A percentile compares a stretch with the other conserved stretches of the same genome.
Evolutionary conservation across 2,888 invertebrate genomes (phyloP).

Genomic region (Sminthurinus aureus): DNA sequence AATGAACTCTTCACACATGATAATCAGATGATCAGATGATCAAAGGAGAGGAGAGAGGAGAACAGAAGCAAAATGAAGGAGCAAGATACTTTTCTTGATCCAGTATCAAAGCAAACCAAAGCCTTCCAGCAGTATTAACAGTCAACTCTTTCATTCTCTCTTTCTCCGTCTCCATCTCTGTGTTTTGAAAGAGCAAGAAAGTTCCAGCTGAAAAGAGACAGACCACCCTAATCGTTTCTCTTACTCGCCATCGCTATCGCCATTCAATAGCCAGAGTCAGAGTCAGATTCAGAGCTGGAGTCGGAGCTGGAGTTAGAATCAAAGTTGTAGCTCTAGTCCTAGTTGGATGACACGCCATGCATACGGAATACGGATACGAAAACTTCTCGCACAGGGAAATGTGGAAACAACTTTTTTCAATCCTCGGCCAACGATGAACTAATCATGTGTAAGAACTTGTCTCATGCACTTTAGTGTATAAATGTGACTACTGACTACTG

Average conservation of each 20-base stretch:
- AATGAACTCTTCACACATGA: constrained; percentile 39
- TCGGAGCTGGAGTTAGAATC: not conserved
- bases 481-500: too few relatives aligned
- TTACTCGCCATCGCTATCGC: not conserved
- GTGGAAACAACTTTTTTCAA: too few relatives aligned
- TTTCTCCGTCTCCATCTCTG: not conserved
- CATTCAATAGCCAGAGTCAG: not conserved
- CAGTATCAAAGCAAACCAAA: not conserved
- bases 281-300: not conserved
- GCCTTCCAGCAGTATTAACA: not conserved
- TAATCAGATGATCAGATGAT: constrained; percentile 29
- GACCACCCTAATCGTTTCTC: constrained; percentile 43
- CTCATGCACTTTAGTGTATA: too few relatives aligned
- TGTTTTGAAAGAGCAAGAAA: not conserved
- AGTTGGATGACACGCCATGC: too few relatives aligned
- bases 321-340: too few relatives aligned
- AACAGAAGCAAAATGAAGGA: not conserved
- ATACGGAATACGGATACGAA: not conserved
- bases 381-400: too few relatives aligned
- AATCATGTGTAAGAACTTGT: too few relatives aligned
- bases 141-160: too few relatives aligned
- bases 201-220: constrained; percentile 29
- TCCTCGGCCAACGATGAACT: too few relatives aligned
- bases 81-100: not conserved
- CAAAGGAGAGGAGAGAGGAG: not conserved